phyloP scores from a whole-genome alignment of 35 echinoderm and acorn worm genomes.

The Lytechinus variegatus region DNA sequence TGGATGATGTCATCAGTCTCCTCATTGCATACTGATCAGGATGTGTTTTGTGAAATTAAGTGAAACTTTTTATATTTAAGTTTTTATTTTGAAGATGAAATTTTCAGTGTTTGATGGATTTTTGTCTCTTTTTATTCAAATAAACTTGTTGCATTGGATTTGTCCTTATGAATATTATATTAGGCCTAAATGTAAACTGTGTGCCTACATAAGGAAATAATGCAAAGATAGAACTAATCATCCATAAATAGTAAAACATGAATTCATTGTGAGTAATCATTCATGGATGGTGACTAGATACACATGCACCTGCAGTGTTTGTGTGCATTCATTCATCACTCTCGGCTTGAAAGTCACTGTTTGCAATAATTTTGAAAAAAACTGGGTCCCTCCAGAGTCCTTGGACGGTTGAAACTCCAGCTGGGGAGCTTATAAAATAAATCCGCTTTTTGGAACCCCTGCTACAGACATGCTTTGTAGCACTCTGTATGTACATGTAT shows the following conservation, averaged over 20 bases:
- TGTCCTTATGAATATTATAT: too few species aligned
- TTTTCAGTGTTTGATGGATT: too few species aligned
- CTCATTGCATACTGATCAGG: too few species aligned
- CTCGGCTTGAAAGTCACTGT: not conserved
- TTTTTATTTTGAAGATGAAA: too few species aligned
- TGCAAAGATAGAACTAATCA: not conserved
- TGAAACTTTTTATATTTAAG: too few species aligned
- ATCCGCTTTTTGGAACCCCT: not conserved
- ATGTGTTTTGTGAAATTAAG: too few species aligned
- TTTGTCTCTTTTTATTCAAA: too few species aligned
- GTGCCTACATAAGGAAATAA: not conserved
- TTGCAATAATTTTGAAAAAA: not conserved
- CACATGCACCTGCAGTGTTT: not conserved
- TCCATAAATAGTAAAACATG: not conserved
- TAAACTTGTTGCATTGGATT: too few species aligned
- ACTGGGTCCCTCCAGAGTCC: not conserved
- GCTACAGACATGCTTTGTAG: too few species aligned
- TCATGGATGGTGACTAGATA: not conserved
- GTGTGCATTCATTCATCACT: not conserved
- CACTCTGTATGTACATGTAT: too few species aligned
- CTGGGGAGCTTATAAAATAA: not conserved
- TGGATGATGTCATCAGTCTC: too few species aligned
- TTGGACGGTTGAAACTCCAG: conserved; percentile 2
- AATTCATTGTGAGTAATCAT: not conserved
- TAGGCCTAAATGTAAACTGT: too few species aligned